Percentiles rank a stretch among this genome's conserved stretches.
Evolutionary conservation across 2,113 vertebrate genomes (phyloP).

Genomic region (Eleginops maclovinus): DNA sequence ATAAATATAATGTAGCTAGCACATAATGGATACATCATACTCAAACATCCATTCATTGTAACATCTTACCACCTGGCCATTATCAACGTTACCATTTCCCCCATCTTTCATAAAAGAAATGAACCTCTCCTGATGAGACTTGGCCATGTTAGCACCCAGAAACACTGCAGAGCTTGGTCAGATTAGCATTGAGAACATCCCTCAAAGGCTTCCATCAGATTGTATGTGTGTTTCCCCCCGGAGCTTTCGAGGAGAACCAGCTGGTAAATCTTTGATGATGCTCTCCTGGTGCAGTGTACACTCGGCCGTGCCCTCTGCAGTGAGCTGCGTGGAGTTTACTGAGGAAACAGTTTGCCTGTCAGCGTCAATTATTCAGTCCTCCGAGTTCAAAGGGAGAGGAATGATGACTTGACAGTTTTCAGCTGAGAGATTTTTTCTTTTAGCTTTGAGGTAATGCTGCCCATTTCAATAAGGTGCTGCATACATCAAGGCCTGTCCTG

Average conservation of each 20-base stretch:
- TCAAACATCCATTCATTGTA: no score
- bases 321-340: constrained; percentile 20
- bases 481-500: constrained; percentile 1
- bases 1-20: no score
- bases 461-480: constrained; percentile 20
- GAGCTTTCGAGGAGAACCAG: constrained; percentile 40
- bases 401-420: constrained; percentile 47
- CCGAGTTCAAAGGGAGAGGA: constrained; percentile 35
- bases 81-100: no score
- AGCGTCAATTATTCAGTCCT: constrained; percentile 47
- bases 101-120: no score
- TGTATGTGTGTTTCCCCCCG: constrained; percentile 3
- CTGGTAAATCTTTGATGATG: constrained; percentile 50
- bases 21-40: no score
- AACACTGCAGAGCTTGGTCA: neutral
- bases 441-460: constrained; percentile 29
- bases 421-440: constrained; percentile 9
- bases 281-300: constrained; percentile 38
- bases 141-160: neutral
- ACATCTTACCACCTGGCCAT: no score
- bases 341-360: constrained; percentile 18
- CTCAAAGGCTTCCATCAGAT: constrained; percentile 22
- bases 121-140: no score
- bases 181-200: constrained; percentile 22
- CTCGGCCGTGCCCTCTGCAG: constrained; percentile 32